Evolutionary conservation across 2,797 vertebrate species (phyloP).

Genomic region (Garrulus glandarius): DNA sequence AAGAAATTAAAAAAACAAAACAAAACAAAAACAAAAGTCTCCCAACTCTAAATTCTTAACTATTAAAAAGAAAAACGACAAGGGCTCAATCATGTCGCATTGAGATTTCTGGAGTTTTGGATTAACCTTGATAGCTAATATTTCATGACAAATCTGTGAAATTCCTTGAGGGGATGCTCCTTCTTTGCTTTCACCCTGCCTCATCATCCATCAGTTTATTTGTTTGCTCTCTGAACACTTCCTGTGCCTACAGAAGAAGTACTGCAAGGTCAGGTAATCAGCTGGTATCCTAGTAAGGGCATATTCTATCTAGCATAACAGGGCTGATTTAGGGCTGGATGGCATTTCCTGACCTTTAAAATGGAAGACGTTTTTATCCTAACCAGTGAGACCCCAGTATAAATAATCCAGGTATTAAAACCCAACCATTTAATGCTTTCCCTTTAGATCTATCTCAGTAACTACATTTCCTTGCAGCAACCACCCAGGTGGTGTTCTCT

Average conservation of each 20-base stretch:
- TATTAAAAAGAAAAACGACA: background rate
- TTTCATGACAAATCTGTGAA: background rate
- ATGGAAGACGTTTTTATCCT: background rate
- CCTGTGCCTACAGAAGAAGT: background rate
- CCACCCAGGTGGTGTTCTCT: background rate
- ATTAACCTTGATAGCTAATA: background rate
- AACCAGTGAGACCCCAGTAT: background rate
- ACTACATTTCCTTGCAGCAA: background rate
- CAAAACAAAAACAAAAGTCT: background rate
- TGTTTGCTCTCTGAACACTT: background rate
- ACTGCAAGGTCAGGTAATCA: background rate
- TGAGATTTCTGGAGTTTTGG: background rate
- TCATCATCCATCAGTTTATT: background rate
- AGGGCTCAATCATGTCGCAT: background rate
- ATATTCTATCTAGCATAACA: background rate
- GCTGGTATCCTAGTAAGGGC: background rate
- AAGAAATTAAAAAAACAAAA: background rate
- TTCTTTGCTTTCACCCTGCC: background rate
- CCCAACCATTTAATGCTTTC: background rate
- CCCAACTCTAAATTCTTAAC: background rate
- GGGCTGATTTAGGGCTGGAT: background rate
- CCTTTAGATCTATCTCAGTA: background rate
- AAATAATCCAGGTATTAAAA: constrained; percentile 13
- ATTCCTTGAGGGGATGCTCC: background rate
- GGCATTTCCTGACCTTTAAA: constrained; percentile 5